Evolutionary conservation across 2,113 vertebrate species (phyloP).

Genomic region (Bettongia penicillata): DNA sequence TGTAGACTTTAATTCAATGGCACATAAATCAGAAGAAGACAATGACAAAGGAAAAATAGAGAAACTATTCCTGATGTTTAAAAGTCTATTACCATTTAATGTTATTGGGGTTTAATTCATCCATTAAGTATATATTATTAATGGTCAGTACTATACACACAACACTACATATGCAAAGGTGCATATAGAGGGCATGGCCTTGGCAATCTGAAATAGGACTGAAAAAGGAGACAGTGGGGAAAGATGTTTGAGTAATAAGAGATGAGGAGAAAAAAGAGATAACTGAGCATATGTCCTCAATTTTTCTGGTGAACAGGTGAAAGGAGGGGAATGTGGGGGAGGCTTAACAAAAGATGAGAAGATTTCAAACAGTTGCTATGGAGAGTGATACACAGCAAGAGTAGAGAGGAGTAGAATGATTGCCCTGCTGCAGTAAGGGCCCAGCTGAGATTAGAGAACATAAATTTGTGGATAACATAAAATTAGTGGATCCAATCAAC

Average conservation of each 20-base stretch:
- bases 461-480: not conserved
- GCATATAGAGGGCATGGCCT: not conserved
- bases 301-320: not conserved
- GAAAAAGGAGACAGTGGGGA: not conserved
- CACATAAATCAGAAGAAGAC: not conserved
- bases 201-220: not conserved
- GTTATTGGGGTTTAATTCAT: not conserved
- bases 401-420: not conserved
- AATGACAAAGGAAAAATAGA: not conserved
- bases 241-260: not conserved
- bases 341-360: not conserved
- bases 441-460: not conserved
- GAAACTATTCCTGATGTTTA: not conserved
- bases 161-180: not conserved
- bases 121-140: not conserved
- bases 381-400: not conserved
- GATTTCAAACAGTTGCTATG: not conserved
- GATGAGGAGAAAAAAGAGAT: not conserved
- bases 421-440: not conserved
- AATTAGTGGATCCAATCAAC: not conserved
- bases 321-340: not conserved
- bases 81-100: not conserved
- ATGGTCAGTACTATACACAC: not conserved
- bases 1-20: not conserved
- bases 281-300: not conserved